A percentile compares a stretch with the other conserved stretches of the same genome.
phyloP scores from a whole-genome alignment of 64 coral and sea anemone genomes.

The Trachythela sp. region DNA sequence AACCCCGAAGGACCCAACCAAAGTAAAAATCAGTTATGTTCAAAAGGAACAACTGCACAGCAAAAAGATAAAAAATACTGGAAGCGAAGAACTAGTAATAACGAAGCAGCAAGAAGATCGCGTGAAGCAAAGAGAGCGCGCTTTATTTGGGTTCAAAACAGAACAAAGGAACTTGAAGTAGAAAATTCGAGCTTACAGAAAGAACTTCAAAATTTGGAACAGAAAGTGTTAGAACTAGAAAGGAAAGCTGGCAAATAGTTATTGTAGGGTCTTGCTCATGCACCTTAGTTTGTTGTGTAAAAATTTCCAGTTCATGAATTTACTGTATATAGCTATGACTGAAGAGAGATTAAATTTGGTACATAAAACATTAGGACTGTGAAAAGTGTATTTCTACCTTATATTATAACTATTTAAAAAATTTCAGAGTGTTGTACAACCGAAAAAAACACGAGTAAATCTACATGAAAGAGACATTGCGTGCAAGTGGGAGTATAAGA shows the following conservation, averaged over 20 bases:
- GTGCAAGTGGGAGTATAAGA: no score
- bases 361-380: no score
- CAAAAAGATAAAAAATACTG: constrained; percentile 2
- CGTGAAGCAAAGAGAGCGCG: neutral
- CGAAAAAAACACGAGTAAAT: no score
- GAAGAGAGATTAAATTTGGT: no score
- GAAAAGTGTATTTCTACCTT: no score
- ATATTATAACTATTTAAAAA: no score
- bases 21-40: neutral
- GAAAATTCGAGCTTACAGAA: neutral
- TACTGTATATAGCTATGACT: no score
- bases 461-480: no score
- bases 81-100: constrained; percentile 21
- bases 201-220: neutral
- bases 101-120: constrained; percentile 8
- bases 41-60: neutral
- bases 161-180: neutral
- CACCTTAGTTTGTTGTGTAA: no score
- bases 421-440: no score
- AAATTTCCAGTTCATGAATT: no score
- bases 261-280: neutral
- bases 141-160: neutral
- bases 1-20: neutral
- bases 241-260: neutral
- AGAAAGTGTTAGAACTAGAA: neutral